Percentiles rank a stretch among this genome's conserved stretches.
Conservation (phyloP, 2,888 invertebrate species). For the Tortrix viridana region DNA sequence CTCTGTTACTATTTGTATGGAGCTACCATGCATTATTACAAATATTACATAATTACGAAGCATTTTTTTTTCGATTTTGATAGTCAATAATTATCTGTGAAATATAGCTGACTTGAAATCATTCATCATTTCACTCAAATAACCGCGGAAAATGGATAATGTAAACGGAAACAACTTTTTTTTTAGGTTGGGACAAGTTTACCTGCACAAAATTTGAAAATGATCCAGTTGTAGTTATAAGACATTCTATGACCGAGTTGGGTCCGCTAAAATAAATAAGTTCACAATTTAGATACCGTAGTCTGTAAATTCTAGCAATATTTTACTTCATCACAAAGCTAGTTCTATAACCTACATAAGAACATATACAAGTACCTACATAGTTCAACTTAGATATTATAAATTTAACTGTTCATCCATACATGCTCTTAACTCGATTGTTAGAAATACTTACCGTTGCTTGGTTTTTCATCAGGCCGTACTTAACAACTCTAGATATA, state of each 20-base stretch:
- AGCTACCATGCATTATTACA: too few species aligned
- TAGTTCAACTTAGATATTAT: conserved; percentile 64
- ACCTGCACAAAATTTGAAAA: too few species aligned
- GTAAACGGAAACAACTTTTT: too few species aligned
- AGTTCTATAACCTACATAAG: conserved; percentile 63
- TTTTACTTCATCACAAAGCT: conserved; percentile 60
- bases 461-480: conserved; percentile 51
- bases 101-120: too few species aligned
- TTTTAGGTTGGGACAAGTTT: too few species aligned
- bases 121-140: too few species aligned
- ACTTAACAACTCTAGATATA: conserved; percentile 56
- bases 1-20: too few species aligned
- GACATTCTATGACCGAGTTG: conserved; percentile 64
- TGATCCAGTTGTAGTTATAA: conserved; percentile 78
- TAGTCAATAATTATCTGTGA: too few species aligned
- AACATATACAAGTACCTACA: conserved; percentile 48
- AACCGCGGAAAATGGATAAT: too few species aligned
- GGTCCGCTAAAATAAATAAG: conserved; percentile 61
- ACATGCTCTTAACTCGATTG: conserved; percentile 55
- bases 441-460: conserved; percentile 50
- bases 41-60: too few species aligned
- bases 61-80: too few species aligned
- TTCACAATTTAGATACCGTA: conserved; percentile 58
- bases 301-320: conserved; percentile 64
- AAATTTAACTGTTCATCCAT: conserved; percentile 60